Base-by-base conservation (phyloP, 37 sponge, comb jelly and placozoan species). In the Petrosia ficiformis region DNA sequence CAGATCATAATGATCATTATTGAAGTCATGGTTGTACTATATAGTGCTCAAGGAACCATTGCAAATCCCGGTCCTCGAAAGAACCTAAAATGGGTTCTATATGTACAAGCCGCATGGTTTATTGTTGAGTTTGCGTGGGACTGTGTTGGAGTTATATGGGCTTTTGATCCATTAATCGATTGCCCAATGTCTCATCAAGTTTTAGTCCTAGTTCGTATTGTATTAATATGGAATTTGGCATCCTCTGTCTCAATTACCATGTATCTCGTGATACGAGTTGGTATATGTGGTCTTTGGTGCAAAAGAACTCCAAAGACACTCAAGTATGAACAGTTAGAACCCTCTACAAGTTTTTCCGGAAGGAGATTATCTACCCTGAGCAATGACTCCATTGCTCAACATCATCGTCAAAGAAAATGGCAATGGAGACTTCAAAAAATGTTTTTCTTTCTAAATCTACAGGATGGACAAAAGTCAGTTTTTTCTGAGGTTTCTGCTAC, bases 141-240 rank as follows among this genome's bases (percentile, higher is more conserved):
- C 32, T 59, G 84, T 34, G 75, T 90, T 44, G 90, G 90, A 37
- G 66, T 90, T 19, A 3, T 90, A n/a, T 90, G 85, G 90, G 82
- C 82, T 0, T 84, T 77, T 66, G 86, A 84, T 59, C 82, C 90
- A 4, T 52, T 71, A 16, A 65, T 84, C 25, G 73, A 80, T 29
- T 90, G 90, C 59, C 36, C 70, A 37, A n/a, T 26, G 11, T 71
- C 73, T 4, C 85, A 84, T 35, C 28, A 38, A 3, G 42, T 84
- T 16, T 70, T 84, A 22, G 3, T 67, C 0, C 59, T 90, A 8
- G 44, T 63, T 31, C 72, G 78, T 25, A 25, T 36, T 25, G 37
- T 84, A n/a, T 66, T 90, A 0, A 31, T 90, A 2, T 90, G 90
- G 90, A 90, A 84, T 33, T 1, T 80, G n/a, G 3, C 75, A 0